phyloP scores from a whole-genome alignment of 2,113 vertebrate genomes.

The Laticauda laticaudata region DNA sequence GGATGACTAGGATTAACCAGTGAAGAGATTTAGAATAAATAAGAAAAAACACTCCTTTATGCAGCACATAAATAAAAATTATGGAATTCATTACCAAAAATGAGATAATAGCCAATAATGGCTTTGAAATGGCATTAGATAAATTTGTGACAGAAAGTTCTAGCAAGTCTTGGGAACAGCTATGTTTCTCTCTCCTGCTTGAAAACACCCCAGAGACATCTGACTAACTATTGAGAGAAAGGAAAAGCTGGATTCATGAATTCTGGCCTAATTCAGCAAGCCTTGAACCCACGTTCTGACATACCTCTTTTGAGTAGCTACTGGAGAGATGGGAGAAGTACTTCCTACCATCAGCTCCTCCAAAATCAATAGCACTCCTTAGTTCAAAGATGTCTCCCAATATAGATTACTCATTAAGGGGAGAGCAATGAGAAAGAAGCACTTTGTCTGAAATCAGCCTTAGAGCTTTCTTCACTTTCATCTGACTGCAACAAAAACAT shows the following conservation, averaged over 20 bases:
- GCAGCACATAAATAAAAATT: neutral
- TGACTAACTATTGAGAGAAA: neutral
- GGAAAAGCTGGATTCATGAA: neutral
- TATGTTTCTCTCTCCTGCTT: neutral
- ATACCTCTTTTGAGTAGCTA: neutral
- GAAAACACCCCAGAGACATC: neutral
- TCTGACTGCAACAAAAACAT: neutral
- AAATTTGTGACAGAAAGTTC: neutral
- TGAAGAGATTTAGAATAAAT: neutral
- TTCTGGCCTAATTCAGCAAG: neutral
- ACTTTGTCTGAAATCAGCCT: neutral
- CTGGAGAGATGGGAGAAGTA: neutral
- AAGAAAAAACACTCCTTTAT: neutral
- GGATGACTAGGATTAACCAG: neutral
- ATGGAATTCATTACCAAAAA: neutral
- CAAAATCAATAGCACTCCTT: neutral
- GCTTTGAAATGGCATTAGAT: neutral
- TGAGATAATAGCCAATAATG: neutral
- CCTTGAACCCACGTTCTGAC: neutral
- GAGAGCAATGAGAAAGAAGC: neutral
- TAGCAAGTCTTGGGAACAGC: neutral
- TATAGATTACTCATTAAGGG: neutral
- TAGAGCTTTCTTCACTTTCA: neutral
- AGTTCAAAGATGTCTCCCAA: neutral
- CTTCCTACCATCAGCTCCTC: neutral